Base-by-base conservation (phyloP, 2,113 vertebrate genomes). In the Syngnathoides biaculeatus region DNA sequence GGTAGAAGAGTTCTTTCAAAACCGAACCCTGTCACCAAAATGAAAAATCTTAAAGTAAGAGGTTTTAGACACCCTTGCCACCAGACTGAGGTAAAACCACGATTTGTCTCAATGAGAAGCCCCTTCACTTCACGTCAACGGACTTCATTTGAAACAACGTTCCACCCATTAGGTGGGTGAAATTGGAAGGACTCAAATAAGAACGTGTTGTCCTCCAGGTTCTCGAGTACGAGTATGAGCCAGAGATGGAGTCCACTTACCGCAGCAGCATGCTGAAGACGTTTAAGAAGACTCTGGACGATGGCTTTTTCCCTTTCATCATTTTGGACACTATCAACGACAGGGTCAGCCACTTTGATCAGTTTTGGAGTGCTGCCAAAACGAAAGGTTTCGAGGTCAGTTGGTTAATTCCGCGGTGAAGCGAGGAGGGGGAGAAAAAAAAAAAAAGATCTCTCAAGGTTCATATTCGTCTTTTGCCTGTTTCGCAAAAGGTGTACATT, bases 301-400 rank as follows among this genome's bases (percentile, higher is more conserved):
- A 99, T 14, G 97, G 97, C 9, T 99, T 99, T 88, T 99, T 99
- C 65, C 97, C 97, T 22, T 99, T 99, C 86, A 99, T 99, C 81
- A 99, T 99, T 74, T 88, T 99, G 60, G 97, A 99, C 82, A 95
- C 97, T 26, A 94, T 99, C 74, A 98, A 99, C 76, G 95, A 98
- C 73, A 90, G 89, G 83, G 97, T 99, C 64, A 93, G 95, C 79
- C 95, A 98, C 79, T 99, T 99, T 82, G 97, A 99, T 68, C 96
- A 97, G 85, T 99, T 99, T 83, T 99, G 97, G 97, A 99, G 97
- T 65, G 94, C 97, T 72, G 97, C 97, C 62, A 99, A 99, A 91
- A 99, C 97, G 7, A 98, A 99, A 84, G 97, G 97, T 1, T 98
- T 99, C 89, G 96, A 99, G 95, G 97, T 98, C 89, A 81, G 79